Evolutionary conservation across 53 echinoderm and acorn worm genomes (phyloP).

Genomic region (Paracentrotus lividus): DNA sequence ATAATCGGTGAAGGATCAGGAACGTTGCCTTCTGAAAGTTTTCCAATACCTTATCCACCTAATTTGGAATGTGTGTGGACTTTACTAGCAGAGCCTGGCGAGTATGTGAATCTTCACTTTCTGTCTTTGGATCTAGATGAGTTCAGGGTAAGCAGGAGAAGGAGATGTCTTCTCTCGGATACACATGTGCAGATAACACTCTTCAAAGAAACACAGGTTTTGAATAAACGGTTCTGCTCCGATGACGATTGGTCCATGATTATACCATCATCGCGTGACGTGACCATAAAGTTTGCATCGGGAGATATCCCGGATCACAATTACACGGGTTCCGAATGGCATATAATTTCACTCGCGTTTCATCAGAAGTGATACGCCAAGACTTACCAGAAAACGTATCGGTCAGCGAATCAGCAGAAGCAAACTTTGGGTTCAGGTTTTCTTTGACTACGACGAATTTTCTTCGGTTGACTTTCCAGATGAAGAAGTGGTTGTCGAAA

Average conservation of each 20-base stretch:
- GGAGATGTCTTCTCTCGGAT: slow-evolving; percentile 48
- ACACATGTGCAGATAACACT: slow-evolving; percentile 62
- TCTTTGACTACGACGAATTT: neutral
- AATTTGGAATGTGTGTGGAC: slow-evolving; percentile 63
- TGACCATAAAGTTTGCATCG: slow-evolving; percentile 52
- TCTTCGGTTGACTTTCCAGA: neutral
- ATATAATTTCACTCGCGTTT: slow-evolving; percentile 24
- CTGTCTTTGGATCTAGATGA: slow-evolving; percentile 32
- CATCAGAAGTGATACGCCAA: neutral
- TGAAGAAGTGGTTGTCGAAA: neutral
- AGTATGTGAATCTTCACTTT: slow-evolving; percentile 24
- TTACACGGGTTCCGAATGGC: slow-evolving; percentile 37
- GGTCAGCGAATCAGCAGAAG: slow-evolving; percentile 17
- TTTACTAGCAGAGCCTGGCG: slow-evolving; percentile 1
- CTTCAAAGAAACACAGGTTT: slow-evolving; percentile 19
- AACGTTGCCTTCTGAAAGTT: slow-evolving; percentile 9
- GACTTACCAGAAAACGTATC: neutral
- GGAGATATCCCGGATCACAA: neutral
- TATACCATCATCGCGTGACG: slow-evolving; percentile 29
- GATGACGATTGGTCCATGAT: slow-evolving; percentile 20
- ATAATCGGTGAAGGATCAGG: slow-evolving; percentile 22
- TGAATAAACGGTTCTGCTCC: slow-evolving; percentile 48
- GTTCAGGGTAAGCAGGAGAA: neutral
- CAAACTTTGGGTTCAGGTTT: slow-evolving; percentile 21
- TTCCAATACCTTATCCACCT: slow-evolving; percentile 51